These are phyloP conservation scores for Lepus townsendii DNA, from an alignment of 2,797 vertebrate species.

Conservation along the genomic window DNA sequence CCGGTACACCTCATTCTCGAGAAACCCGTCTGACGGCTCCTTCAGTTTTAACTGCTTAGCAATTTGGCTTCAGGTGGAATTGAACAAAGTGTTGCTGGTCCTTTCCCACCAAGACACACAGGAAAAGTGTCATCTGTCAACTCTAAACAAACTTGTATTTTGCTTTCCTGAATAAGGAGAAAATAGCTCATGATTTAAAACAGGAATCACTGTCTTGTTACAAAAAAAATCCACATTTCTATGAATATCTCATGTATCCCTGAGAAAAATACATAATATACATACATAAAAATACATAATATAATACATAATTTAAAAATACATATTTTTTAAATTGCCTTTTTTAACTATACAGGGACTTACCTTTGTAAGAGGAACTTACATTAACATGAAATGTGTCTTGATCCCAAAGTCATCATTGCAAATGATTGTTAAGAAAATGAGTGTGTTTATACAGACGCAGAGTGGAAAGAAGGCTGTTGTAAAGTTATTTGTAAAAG, in stretches of 20 bases:
- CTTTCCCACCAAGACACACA: constrained; percentile 63
- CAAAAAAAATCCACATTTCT: constrained; percentile 43
- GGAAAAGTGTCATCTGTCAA: constrained; percentile 8
- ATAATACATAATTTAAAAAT: too few species aligned
- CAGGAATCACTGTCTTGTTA: background rate
- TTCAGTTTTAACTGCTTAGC: constrained; percentile 82
- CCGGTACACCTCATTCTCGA: constrained; percentile 60
- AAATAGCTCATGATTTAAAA: background rate
- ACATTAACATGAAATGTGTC: constrained; percentile 9
- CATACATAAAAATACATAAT: background rate
- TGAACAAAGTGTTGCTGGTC: constrained; percentile 3
- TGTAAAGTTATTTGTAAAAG: background rate
- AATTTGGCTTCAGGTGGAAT: constrained; percentile 79
- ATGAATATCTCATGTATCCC: background rate
- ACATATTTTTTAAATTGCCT: background rate
- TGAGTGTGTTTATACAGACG: background rate
- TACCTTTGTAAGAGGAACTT: constrained; percentile 20
- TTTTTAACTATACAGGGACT: constrained; percentile 30
- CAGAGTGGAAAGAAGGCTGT: background rate
- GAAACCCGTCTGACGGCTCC: constrained; percentile 84
- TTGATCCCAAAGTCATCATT: constrained; percentile 4
- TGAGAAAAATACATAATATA: constrained; percentile 6
- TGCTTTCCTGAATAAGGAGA: constrained; percentile 13
- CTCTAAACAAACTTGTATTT: constrained; percentile 18
- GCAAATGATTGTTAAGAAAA: constrained; percentile 54